Evolutionary conservation across 2,888 invertebrate genomes (phyloP).

Genomic region (Lucinisca nassula): DNA sequence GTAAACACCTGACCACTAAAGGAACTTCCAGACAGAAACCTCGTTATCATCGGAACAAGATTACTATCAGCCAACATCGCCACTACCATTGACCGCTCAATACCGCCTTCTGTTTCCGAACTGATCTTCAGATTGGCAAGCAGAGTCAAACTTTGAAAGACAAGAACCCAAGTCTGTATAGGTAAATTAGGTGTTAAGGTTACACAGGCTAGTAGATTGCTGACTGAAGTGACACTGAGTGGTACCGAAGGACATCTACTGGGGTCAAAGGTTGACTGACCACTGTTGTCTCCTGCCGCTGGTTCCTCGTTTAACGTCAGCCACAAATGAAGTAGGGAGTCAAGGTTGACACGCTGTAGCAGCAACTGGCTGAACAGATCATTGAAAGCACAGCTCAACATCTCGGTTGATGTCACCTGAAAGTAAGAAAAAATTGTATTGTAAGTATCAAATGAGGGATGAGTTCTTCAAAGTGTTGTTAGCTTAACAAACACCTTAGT

Average conservation of each 20-base stretch:
- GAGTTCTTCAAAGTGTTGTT: too few species aligned
- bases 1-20: slow-evolving; percentile 69
- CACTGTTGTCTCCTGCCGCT: slow-evolving; percentile 77
- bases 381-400: slow-evolving; percentile 92
- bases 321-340: slow-evolving; percentile 95
- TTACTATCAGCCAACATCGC: slow-evolving; percentile 84
- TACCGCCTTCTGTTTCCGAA: slow-evolving; percentile 52
- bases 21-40: slow-evolving; percentile 84
- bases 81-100: slow-evolving; percentile 79
- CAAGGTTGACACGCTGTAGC: slow-evolving; percentile 93
- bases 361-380: slow-evolving; percentile 91
- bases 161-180: slow-evolving; percentile 93
- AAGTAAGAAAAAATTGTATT: neutral
- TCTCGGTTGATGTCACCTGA: slow-evolving; percentile 87
- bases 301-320: slow-evolving; percentile 93
- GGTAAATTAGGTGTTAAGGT: slow-evolving; percentile 92
- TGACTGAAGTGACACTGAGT: slow-evolving; percentile 90
- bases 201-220: slow-evolving; percentile 91
- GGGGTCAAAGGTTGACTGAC: slow-evolving; percentile 79
- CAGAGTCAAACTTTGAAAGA: slow-evolving; percentile 93
- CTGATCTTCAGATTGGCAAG: slow-evolving; percentile 90
- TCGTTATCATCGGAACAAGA: slow-evolving; percentile 82
- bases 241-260: slow-evolving; percentile 90
- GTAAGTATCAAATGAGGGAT: too few species aligned
- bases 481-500: too few species aligned